A percentile compares a stretch with the other conserved stretches of the same genome.
Conservation (phyloP, 2,113 vertebrate species). For the Caracal caracal region DNA sequence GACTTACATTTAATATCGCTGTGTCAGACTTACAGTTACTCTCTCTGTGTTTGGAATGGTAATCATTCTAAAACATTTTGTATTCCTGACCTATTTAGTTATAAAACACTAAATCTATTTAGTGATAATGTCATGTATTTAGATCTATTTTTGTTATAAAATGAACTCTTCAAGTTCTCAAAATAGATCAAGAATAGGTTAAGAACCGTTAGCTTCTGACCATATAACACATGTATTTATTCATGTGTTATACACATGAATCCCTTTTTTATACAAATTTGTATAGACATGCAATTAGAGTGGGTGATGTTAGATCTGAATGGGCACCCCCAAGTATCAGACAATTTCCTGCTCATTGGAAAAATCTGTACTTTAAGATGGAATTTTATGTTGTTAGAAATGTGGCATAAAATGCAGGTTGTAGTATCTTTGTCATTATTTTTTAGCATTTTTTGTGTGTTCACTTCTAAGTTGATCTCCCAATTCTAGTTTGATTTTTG, state of each 20-base stretch:
- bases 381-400: background rate
- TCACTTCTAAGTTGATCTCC: background rate
- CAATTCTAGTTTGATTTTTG: background rate
- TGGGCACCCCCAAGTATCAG: accelerated
- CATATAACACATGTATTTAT: background rate
- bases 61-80: background rate
- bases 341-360: background rate
- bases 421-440: background rate
- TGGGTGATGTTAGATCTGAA: background rate
- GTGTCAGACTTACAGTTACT: background rate
- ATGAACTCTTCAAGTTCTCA: background rate
- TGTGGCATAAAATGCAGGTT: background rate
- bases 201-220: background rate
- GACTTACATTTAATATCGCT: background rate
- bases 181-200: background rate
- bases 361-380: background rate
- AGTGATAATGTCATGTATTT: background rate
- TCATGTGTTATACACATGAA: too few relatives aligned
- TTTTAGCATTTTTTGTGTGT: background rate
- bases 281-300: background rate
- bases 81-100: background rate
- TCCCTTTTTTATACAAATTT: background rate
- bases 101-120: background rate
- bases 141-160: background rate
- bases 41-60: background rate